A percentile compares a stretch with the other conserved stretches of the same genome.
phyloP scores from a whole-genome alignment of 2,797 vertebrate species.

The Heterohyrax brucei region DNA sequence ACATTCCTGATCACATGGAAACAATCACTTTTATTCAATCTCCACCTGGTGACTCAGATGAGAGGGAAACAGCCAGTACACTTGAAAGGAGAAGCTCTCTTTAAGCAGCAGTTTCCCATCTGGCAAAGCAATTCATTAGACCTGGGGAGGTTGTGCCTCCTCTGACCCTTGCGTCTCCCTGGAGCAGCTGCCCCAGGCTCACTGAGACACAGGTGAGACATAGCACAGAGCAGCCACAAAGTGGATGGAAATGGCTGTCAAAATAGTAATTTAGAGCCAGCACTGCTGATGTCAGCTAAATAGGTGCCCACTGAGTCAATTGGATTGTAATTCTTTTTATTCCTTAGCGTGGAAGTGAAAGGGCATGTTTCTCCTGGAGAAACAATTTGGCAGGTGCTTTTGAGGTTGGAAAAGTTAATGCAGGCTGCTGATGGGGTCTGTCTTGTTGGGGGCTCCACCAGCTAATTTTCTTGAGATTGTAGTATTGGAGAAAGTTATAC shows the following conservation, averaged over 20 bases:
- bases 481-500: not conserved
- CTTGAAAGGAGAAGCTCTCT: conserved; percentile 11
- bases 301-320: not conserved
- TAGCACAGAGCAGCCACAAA: not conserved
- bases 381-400: not conserved
- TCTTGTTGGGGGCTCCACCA: not conserved
- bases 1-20: not conserved
- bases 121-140: conserved; percentile 60
- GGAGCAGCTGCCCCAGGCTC: not conserved
- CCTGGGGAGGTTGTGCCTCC: not conserved
- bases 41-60: not conserved
- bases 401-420: not conserved
- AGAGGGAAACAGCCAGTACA: no score
- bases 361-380: not conserved
- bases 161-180: not conserved
- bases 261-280: conserved; percentile 74
- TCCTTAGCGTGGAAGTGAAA: not conserved
- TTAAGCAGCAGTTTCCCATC: not conserved
- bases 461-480: conserved; percentile 35
- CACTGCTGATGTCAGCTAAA: conserved; percentile 79
- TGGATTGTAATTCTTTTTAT: conserved; percentile 58
- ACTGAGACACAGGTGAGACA: not conserved
- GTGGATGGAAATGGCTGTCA: conserved; percentile 71
- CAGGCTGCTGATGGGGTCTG: not conserved
- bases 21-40: not conserved